Conservation (phyloP, 2,113 vertebrate species). For the Vidua chalybeata region DNA sequence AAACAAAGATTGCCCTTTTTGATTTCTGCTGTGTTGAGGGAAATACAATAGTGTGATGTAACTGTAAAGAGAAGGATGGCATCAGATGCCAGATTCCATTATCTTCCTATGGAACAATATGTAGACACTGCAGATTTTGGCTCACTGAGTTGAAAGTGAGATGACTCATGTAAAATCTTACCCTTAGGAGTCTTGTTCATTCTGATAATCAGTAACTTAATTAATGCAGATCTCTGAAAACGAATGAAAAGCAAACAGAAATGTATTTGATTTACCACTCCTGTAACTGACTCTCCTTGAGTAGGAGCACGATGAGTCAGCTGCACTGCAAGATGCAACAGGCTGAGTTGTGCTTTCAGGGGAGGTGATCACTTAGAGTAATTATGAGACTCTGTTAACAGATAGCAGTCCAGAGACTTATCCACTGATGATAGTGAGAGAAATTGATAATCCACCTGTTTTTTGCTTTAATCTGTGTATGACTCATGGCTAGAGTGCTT, state of each 20-base stretch:
- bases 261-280: slow-evolving; percentile 47
- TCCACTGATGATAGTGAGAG: neutral
- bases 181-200: slow-evolving; percentile 34
- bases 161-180: slow-evolving; percentile 47
- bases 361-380: neutral
- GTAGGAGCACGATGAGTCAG: neutral
- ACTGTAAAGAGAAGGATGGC: slow-evolving; percentile 21
- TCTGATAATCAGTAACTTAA: slow-evolving; percentile 39
- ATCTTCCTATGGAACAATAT: slow-evolving; percentile 15
- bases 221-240: slow-evolving; percentile 48
- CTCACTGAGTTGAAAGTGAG: neutral
- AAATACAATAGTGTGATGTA: slow-evolving; percentile 10
- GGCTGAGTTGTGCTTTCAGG: neutral
- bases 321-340: slow-evolving; percentile 25
- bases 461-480: neutral
- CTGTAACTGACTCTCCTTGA: slow-evolving; percentile 22
- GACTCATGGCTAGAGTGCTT: neutral
- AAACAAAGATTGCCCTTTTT: neutral
- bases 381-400: neutral
- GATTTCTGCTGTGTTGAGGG: slow-evolving; percentile 46
- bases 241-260: slow-evolving; percentile 53
- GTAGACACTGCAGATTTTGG: slow-evolving; percentile 1
- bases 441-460: neutral
- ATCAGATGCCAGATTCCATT: slow-evolving; percentile 19
- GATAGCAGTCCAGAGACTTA: neutral